These are phyloP conservation scores for Halictus rubicundus DNA, from an alignment of 1,140 invertebrate species.

Conservation along the genomic window DNA sequence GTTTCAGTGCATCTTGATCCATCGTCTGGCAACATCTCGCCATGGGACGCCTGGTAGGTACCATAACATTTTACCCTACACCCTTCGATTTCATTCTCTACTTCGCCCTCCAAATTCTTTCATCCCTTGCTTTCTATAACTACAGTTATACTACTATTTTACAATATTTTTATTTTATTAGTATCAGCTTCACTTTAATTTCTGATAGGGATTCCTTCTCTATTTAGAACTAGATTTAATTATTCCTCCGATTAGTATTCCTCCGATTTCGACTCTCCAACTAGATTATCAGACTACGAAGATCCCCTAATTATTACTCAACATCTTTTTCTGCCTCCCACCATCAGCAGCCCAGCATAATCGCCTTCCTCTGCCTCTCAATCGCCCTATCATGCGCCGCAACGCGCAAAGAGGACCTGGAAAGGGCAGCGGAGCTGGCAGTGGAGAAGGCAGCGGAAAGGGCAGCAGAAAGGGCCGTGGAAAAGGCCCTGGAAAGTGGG, in stretches of 20 bases:
- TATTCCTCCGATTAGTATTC: too few relatives aligned
- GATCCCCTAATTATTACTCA: background rate
- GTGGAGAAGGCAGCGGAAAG: constrained; percentile 76
- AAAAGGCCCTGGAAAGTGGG: constrained; percentile 74
- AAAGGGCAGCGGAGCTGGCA: constrained; percentile 75
- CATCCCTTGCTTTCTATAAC: too few relatives aligned
- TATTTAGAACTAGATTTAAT: too few relatives aligned
- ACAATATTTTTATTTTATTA: too few relatives aligned
- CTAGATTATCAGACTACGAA: too few relatives aligned
- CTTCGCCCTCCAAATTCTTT: too few relatives aligned
- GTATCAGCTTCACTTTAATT: too few relatives aligned
- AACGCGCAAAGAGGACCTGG: constrained; percentile 70
- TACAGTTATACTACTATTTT: too few relatives aligned
- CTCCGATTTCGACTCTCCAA: too few relatives aligned
- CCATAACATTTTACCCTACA: background rate
- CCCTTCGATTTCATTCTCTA: too few relatives aligned
- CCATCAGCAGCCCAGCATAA: constrained; percentile 21
- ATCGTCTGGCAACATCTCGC: constrained; percentile 39
- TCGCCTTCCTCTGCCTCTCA: constrained; percentile 58
- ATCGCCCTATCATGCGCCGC: constrained; percentile 54
- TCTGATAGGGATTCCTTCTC: too few relatives aligned
- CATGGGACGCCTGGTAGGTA: constrained; percentile 66
- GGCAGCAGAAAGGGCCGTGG: constrained; percentile 76
- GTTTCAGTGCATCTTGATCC: constrained; percentile 66
- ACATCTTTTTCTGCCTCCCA: background rate